A percentile compares a stretch with the other conserved stretches of the same genome.
Evolutionary conservation across 2,113 vertebrate species (phyloP).

Genomic region (Elaphurus davidianus): DNA sequence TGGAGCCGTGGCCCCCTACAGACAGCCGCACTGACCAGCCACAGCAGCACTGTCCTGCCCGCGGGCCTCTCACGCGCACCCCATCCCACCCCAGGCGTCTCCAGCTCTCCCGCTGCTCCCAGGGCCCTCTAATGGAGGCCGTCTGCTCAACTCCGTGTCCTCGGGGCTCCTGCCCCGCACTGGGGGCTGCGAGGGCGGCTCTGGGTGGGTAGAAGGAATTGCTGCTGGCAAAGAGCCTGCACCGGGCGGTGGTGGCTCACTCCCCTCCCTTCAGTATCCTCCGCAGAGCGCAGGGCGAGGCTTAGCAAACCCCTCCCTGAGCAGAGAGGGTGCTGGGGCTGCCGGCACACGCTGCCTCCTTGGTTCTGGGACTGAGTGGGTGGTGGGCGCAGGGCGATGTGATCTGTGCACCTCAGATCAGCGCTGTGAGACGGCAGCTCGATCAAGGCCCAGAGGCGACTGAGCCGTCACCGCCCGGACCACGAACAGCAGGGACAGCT

Average conservation of each 20-base stretch:
- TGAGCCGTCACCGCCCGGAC: accelerated
- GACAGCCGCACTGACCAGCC: accelerated
- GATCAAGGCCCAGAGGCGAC: accelerated
- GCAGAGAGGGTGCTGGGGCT: not conserved
- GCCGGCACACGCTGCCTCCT: not conserved
- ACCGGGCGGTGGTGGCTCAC: not conserved
- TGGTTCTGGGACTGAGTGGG: not conserved
- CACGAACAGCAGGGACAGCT: accelerated
- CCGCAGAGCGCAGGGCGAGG: not conserved
- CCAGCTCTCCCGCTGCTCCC: not conserved
- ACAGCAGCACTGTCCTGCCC: not conserved
- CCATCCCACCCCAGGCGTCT: not conserved
- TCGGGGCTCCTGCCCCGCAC: not conserved
- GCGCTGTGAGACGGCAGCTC: no score
- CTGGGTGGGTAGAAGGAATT: not conserved
- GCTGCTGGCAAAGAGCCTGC: not conserved
- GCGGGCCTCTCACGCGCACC: accelerated
- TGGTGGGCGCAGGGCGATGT: not conserved
- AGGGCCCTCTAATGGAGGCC: not conserved
- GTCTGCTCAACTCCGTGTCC: not conserved
- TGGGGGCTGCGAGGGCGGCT: accelerated
- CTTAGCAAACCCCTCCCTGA: not conserved
- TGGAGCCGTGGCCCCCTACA: accelerated
- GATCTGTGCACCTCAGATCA: not conserved
- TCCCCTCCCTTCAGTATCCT: not conserved